A percentile compares a stretch with the other conserved stretches of the same genome.
These are phyloP conservation scores for Fratercula arctica DNA, from an alignment of 2,797 vertebrate genomes.

Conservation along the genomic window DNA sequence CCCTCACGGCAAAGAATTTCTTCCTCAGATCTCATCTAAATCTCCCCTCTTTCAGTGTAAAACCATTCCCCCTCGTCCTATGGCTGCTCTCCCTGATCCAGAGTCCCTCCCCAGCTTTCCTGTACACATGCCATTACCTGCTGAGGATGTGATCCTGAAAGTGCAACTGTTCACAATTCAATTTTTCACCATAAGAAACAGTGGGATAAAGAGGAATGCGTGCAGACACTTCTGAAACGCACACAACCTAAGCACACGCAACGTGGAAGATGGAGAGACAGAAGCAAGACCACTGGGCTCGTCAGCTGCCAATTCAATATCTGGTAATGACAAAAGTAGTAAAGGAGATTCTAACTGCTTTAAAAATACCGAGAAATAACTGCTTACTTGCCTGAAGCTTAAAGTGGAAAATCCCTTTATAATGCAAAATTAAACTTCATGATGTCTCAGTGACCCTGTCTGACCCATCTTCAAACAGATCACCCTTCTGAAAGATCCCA, in stretches of 20 bases:
- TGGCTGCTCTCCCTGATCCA: neutral
- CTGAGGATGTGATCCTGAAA: neutral
- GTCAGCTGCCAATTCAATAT: neutral
- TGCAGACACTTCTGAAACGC: neutral
- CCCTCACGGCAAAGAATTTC: neutral
- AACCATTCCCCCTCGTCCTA: neutral
- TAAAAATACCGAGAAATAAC: neutral
- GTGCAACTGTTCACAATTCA: accelerated
- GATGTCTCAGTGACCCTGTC: neutral
- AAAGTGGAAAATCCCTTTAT: neutral
- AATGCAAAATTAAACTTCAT: neutral
- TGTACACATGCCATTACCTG: too few species aligned
- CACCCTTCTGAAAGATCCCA: neutral
- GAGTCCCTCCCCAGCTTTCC: neutral
- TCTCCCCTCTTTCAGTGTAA: neutral
- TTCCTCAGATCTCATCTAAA: neutral
- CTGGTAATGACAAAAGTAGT: neutral
- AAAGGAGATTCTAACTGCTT: neutral
- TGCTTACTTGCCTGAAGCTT: neutral
- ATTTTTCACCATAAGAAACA: neutral
- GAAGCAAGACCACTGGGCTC: neutral
- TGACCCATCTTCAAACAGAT: neutral
- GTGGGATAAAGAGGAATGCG: neutral
- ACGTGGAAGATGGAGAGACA: neutral
- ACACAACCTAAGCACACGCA: accelerated